These are phyloP conservation scores for Agapornis canus DNA, from an alignment of 2,797 vertebrate species.

Conservation along the genomic window DNA sequence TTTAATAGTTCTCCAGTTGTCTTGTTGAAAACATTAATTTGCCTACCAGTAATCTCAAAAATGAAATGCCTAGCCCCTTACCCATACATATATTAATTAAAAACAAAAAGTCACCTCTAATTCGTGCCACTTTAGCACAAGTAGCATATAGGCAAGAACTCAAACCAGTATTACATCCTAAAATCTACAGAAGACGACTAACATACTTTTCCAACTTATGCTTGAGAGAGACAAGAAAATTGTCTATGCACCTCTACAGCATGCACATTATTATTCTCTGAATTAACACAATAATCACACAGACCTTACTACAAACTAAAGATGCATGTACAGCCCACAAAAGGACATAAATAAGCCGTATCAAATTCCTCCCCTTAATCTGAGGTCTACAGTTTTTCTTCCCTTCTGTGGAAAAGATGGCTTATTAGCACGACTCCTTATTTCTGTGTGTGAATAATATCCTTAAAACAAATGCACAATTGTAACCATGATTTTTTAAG, in stretches of 20 bases:
- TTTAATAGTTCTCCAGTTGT: neutral
- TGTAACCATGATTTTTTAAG: neutral
- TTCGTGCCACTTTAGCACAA: neutral
- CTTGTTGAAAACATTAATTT: neutral
- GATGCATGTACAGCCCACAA: neutral
- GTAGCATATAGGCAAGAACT: neutral
- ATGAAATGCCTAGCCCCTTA: neutral
- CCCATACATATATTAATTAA: neutral
- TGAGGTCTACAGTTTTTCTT: neutral
- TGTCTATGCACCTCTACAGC: neutral
- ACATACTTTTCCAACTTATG: neutral
- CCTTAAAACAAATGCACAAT: neutral
- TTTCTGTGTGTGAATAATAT: neutral
- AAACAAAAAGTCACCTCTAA: neutral
- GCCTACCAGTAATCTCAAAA: neutral
- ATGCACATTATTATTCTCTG: neutral
- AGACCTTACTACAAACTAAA: neutral
- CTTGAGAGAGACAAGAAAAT: neutral
- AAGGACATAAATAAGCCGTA: neutral
- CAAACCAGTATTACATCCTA: accelerated
- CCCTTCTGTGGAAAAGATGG: neutral
- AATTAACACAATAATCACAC: neutral
- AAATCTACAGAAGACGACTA: neutral
- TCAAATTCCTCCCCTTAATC: neutral
- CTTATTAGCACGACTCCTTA: neutral